Base-by-base conservation (phyloP, 2,113 vertebrate genomes). In the Murina feae region DNA sequence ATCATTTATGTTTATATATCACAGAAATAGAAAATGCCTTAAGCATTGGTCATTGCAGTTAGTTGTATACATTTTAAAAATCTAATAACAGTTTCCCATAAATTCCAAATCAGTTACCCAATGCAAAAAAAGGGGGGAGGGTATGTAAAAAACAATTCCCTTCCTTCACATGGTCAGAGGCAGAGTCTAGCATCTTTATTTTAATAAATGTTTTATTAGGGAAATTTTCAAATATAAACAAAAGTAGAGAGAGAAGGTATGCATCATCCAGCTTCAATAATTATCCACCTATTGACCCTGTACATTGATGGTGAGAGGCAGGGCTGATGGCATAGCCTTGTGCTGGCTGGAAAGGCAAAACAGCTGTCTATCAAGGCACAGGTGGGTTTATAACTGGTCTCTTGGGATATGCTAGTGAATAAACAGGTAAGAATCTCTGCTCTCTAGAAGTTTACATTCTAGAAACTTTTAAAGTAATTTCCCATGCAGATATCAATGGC, bases 21-120 rank as follows among this genome's bases (percentile, higher is more conserved):
- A 39, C 18, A 65, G 49, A 30, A 14, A 55, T 68, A 91, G 53
- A 92, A 93, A 84, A 93, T 87, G 81, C 49, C 39, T 87, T 72
- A 84, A 86, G 49, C 53, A 69, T 66, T 81, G 44, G 49, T 83
- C 39, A 93, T 58, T 35, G 10, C 9, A 55, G 90, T 90, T 71
- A 89, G 37, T 84, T 90, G 28, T 63, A 68, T 84, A 66, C 66
- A 76, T n/a, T 49, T 21, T 69, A 10, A 72, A 81, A 90, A 95
- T 86, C 9, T 25, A 84, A 12, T 71, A 84, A 44, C 21, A 96
- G n/a, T 85, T 81, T 82, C 17, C 23, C 16, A 44, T 74, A 83
- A 65, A 96, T 85, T 51, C n/a, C 25, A 80, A 87, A 66, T 94
- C 84, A 95, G 68, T 83, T 84, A 91, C 20, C 32, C 51, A 81